phyloP scores from a whole-genome alignment of 2,797 vertebrate species.

The Halcyon chelicuti region DNA sequence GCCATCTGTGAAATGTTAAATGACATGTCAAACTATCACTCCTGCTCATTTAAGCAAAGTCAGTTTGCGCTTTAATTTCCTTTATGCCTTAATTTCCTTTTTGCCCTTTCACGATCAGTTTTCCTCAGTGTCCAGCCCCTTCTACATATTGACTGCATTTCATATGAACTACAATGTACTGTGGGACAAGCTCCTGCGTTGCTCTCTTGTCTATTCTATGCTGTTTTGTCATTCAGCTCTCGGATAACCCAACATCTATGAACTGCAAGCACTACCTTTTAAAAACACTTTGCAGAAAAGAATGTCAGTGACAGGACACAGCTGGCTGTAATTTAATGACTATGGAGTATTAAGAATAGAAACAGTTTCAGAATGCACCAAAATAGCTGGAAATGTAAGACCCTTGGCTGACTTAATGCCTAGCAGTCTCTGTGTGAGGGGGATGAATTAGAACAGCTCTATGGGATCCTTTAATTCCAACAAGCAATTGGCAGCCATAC shows the following conservation, averaged over 20 bases:
- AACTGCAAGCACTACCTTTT: neutral
- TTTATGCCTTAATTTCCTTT: neutral
- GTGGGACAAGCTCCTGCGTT: neutral
- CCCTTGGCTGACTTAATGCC: slow-evolving; percentile 38
- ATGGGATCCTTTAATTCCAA: neutral
- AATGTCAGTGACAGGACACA: slow-evolving; percentile 20
- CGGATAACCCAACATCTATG: neutral
- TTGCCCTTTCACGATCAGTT: neutral
- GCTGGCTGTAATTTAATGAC: slow-evolving; percentile 60
- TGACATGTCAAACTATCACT: slow-evolving; percentile 31
- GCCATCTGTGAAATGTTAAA: slow-evolving; percentile 35
- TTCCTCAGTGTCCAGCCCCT: neutral
- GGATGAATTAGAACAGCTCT: neutral
- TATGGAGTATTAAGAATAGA: slow-evolving; percentile 38
- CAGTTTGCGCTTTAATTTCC: slow-evolving; percentile 18
- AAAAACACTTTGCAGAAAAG: neutral
- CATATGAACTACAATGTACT: neutral
- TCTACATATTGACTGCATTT: neutral
- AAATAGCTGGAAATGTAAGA: slow-evolving; percentile 44
- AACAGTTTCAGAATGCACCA: slow-evolving; percentile 37
- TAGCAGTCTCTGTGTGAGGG: neutral
- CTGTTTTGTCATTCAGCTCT: neutral
- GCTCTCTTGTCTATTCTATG: neutral
- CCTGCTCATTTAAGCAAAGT: neutral
- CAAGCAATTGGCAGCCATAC: neutral